Percentiles rank a stretch among this genome's conserved stretches.
Conservation (phyloP, 2,888 invertebrate species). For the Heliconius hortense region DNA sequence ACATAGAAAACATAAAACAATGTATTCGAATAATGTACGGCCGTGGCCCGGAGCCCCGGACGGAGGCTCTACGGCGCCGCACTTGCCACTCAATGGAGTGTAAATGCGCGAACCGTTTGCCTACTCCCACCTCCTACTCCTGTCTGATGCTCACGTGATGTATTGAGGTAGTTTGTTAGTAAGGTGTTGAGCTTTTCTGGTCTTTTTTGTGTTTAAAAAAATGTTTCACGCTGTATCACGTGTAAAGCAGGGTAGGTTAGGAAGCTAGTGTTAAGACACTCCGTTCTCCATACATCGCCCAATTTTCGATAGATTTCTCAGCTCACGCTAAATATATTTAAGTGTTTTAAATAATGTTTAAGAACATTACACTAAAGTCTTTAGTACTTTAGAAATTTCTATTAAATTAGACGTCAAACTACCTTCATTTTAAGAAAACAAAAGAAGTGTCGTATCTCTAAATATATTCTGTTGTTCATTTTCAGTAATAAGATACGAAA, state of each 20-base stretch:
- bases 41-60: slow-evolving; percentile 64
- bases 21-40: slow-evolving; percentile 19
- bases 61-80: slow-evolving; percentile 73
- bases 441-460: too few relatives aligned
- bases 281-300: neutral
- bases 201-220: neutral
- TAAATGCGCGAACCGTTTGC: slow-evolving; percentile 47
- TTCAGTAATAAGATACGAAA: neutral
- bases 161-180: neutral
- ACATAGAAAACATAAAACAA: slow-evolving; percentile 24
- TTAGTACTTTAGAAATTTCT: too few relatives aligned
- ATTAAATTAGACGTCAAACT: too few relatives aligned
- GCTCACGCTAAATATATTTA: too few relatives aligned
- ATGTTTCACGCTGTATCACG: neutral
- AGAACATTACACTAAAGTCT: too few relatives aligned
- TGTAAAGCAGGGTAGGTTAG: neutral
- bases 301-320: neutral
- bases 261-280: neutral
- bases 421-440: too few relatives aligned
- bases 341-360: too few relatives aligned
- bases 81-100: slow-evolving; percentile 58
- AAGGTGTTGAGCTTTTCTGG: neutral
- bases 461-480: neutral
- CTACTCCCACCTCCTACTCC: neutral
- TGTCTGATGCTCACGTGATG: slow-evolving; percentile 10